Evolutionary conservation across 2,797 vertebrate species (phyloP).

Genomic region (Aldrovandia affinis): DNA sequence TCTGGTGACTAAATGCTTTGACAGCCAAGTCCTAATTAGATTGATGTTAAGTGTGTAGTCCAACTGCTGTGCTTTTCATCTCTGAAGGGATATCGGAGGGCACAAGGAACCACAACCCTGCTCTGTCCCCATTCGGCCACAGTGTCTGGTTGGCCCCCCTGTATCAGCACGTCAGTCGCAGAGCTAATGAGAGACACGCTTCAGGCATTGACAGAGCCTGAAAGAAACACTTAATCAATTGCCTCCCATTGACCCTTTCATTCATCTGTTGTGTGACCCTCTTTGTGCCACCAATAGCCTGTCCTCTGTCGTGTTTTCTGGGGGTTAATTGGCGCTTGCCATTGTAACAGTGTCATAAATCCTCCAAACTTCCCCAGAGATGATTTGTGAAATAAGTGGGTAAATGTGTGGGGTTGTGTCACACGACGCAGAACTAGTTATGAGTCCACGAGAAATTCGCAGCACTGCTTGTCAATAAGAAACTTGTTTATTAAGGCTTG

Average conservation of each 20-base stretch:
- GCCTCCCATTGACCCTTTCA: conserved; percentile 26
- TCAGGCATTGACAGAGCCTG: conserved; percentile 14
- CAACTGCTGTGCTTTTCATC: conserved; percentile 41
- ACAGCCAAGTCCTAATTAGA: conserved; percentile 19
- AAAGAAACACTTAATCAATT: conserved; percentile 32
- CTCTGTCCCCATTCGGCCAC: background rate
- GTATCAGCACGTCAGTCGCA: conserved; percentile 13
- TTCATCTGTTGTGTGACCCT: conserved; percentile 2
- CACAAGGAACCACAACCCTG: conserved; percentile 36
- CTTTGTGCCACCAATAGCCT: conserved; percentile 24
- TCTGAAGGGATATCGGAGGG: conserved; percentile 43
- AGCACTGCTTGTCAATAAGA: background rate
- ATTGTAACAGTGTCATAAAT: conserved; percentile 51
- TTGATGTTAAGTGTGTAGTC: conserved; percentile 43
- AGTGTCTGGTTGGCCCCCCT: background rate
- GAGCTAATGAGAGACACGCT: conserved; percentile 5
- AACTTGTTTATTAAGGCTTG: background rate
- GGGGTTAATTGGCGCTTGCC: conserved; percentile 50
- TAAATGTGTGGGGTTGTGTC: background rate
- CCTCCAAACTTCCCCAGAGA: conserved; percentile 39
- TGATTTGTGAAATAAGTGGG: conserved; percentile 46
- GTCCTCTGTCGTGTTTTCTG: conserved; percentile 36
- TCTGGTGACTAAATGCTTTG: conserved; percentile 34
- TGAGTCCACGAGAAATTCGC: background rate
- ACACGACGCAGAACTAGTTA: background rate